A percentile compares a stretch with the other conserved stretches of the same genome.
Conservation (phyloP, 1,140 invertebrate species). For the Sitodiplosis mosellana region DNA sequence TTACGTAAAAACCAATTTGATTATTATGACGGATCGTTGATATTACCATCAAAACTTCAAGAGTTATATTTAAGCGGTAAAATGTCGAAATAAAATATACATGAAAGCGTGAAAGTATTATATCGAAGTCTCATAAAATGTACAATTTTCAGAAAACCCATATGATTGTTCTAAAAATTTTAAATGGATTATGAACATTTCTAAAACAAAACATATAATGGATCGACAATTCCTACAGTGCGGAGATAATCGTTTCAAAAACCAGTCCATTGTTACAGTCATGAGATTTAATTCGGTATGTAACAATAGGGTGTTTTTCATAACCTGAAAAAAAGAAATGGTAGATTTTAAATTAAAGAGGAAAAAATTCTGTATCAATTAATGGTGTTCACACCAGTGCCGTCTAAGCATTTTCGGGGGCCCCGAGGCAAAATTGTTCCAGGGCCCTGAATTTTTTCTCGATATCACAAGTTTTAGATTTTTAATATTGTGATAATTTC, state of each 20-base stretch:
- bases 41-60: conserved; percentile 20
- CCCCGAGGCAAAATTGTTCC: too few species aligned
- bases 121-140: conserved; percentile 1
- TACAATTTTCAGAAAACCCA: conserved; percentile 28
- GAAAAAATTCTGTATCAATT: too few species aligned
- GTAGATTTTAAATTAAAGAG: too few species aligned
- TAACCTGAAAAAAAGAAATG: too few species aligned
- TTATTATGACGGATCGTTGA: conserved; percentile 18
- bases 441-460: too few species aligned
- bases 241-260: conserved; percentile 25
- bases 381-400: too few species aligned
- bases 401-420: too few species aligned
- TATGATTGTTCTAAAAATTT: conserved; percentile 35
- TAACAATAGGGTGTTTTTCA: too few species aligned
- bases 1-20: conserved; percentile 29
- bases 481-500: too few species aligned
- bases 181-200: conserved; percentile 31
- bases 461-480: too few species aligned
- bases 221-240: conserved; percentile 33
- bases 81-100: conserved; percentile 4
- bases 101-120: conserved; percentile 1
- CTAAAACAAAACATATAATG: conserved; percentile 24
- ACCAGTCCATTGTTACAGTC: conserved; percentile 30
- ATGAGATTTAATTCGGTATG: conserved; percentile 33
- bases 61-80: conserved; percentile 25